Evolutionary conservation across 92 coral and sea anemone genomes (phyloP).

Genomic region (Bergia puertoricense): DNA sequence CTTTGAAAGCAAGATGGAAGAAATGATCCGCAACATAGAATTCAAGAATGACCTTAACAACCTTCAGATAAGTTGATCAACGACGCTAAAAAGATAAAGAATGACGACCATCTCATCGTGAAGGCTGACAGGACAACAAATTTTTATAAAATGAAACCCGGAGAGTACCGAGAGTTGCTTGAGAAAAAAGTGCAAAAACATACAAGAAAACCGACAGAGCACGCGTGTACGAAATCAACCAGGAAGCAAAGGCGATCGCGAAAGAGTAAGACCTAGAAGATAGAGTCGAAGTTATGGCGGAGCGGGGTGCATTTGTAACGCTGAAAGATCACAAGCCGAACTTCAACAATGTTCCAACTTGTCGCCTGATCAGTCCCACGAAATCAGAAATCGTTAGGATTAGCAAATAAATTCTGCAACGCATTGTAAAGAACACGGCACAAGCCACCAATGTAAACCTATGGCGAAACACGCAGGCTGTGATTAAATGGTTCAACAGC

Average conservation of each 20-base stretch:
- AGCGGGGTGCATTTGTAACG: constrained; percentile 35
- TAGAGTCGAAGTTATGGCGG: constrained; percentile 30
- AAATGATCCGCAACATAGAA: constrained; percentile 12
- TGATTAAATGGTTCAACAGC: not conserved
- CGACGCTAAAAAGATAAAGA: not conserved
- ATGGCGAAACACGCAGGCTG: not conserved
- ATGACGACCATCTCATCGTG: not conserved
- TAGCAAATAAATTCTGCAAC: not conserved
- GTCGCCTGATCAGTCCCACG: constrained; percentile 12
- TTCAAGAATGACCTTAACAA: constrained; percentile 18
- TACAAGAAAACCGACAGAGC: constrained; percentile 13
- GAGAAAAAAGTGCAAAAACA: constrained; percentile 7
- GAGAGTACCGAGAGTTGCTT: not conserved
- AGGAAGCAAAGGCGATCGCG: constrained; percentile 22
- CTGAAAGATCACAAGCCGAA: constrained; percentile 40
- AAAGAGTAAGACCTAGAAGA: constrained; percentile 19
- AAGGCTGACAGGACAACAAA: constrained; percentile 56
- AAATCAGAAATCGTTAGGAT: not conserved
- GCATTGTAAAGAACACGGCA: not conserved
- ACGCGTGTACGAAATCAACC: constrained; percentile 8
- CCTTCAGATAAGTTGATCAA: not conserved
- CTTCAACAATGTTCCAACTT: not conserved
- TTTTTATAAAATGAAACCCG: constrained; percentile 47
- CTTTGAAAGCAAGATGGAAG: constrained; percentile 20
- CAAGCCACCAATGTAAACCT: not conserved